phyloP scores from a whole-genome alignment of 2,797 vertebrate species.

The Serranus cabrilla region DNA sequence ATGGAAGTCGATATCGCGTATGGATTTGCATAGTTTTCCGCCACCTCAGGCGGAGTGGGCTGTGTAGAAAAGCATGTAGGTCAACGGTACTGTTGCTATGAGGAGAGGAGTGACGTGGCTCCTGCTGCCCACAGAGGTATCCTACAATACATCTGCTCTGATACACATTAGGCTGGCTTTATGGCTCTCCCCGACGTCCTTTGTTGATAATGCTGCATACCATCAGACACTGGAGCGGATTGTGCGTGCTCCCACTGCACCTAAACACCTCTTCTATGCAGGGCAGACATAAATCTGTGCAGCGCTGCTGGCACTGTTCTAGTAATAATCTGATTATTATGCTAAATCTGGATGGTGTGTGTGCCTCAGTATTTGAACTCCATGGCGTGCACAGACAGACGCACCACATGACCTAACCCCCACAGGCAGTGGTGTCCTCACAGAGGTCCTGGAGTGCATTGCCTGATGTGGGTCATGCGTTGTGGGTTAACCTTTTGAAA shows the following conservation, averaged over 20 bases:
- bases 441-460: conserved; percentile 35
- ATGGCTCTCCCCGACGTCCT: conserved; percentile 40
- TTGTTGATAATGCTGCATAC: conserved; percentile 65
- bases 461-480: conserved; percentile 63
- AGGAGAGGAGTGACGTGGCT: conserved; percentile 84
- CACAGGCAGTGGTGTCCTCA: conserved; percentile 37
- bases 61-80: conserved; percentile 80
- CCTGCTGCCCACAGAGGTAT: conserved; percentile 79
- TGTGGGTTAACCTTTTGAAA: conserved; percentile 66
- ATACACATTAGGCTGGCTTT: conserved; percentile 38
- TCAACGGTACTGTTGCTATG: conserved; percentile 82
- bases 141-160: conserved; percentile 70
- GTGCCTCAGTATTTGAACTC: conserved; percentile 34
- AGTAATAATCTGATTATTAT: conserved; percentile 60
- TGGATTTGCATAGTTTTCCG: conserved; percentile 53
- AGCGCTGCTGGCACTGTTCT: conserved; percentile 11
- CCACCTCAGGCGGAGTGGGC: conserved; percentile 62
- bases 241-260: conserved; percentile 10
- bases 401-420: conserved; percentile 44
- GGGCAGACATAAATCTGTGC: conserved; percentile 31
- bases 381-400: conserved; percentile 35
- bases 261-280: conserved; percentile 32
- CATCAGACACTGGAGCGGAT: conserved; percentile 29
- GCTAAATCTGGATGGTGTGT: conserved; percentile 51
- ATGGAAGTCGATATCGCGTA: conserved; percentile 22